Percentiles rank a stretch among this genome's conserved stretches.
phyloP scores from a whole-genome alignment of 2,888 invertebrate species.

The Helobdella robusta region DNA sequence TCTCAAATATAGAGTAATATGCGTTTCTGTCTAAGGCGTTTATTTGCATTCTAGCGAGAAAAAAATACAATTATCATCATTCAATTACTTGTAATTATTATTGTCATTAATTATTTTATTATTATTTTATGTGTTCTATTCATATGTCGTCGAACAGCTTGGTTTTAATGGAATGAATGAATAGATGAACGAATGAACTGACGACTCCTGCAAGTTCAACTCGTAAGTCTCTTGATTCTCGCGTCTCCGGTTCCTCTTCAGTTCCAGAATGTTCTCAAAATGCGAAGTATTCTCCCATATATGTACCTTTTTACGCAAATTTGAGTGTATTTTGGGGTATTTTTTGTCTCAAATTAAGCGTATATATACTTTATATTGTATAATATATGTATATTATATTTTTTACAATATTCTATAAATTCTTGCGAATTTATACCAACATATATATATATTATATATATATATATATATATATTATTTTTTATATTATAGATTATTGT shows the following conservation, averaged over 20 bases:
- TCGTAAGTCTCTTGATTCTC: not conserved
- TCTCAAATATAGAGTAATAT: conserved; percentile 25
- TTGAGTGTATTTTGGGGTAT: too few relatives aligned
- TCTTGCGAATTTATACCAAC: too few relatives aligned
- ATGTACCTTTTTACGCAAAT: not conserved
- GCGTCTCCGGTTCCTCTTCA: not conserved
- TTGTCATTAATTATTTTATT: not conserved
- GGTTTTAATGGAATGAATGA: not conserved
- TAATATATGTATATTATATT: too few relatives aligned
- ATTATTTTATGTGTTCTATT: not conserved
- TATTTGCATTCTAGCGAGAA: conserved; percentile 20
- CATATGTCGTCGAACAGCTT: not conserved
- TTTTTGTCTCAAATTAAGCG: too few relatives aligned
- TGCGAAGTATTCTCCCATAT: not conserved
- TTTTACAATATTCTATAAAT: too few relatives aligned
- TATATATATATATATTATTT: not conserved
- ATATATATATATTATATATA: not conserved
- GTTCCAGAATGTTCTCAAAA: conserved; percentile 13
- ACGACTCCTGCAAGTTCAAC: not conserved
- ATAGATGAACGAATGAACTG: not conserved
- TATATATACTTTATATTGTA: too few relatives aligned
- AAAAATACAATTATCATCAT: not conserved
- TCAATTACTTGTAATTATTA: not conserved
- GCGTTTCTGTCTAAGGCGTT: conserved; percentile 23
- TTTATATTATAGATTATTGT: not conserved